Conservation (phyloP, 2,797 vertebrate genomes). For the Oryzias dopingdopingensis region DNA sequence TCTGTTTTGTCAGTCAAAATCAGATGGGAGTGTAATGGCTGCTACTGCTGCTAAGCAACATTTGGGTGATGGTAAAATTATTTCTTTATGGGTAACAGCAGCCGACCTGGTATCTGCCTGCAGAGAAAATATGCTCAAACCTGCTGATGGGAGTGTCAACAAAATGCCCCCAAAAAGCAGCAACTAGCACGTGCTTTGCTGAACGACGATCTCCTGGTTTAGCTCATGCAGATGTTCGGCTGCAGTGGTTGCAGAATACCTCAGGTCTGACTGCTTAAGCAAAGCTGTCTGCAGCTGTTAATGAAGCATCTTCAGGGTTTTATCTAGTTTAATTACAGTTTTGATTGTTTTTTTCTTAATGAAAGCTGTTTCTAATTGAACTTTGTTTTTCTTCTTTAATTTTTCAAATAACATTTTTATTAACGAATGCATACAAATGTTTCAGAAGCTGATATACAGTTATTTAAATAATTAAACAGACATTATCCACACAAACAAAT, state of each 20-base stretch:
- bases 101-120: conserved; percentile 16
- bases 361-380: no score
- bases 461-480: conserved; percentile 11
- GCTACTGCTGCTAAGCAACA: conserved; percentile 31
- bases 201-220: no score
- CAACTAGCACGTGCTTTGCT: no score
- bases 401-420: no score
- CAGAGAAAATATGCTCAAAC: conserved; percentile 13
- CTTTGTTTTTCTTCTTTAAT: no score
- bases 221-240: no score
- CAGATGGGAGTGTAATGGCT: conserved; percentile 35
- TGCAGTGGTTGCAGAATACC: no score
- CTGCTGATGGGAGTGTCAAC: conserved; percentile 17
- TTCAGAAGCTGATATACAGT: background rate
- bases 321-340: no score
- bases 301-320: no score
- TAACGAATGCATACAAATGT: background rate
- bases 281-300: no score
- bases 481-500: conserved; percentile 17
- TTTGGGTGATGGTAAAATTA: conserved; percentile 27
- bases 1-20: conserved; percentile 38
- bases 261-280: no score
- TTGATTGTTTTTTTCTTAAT: no score
- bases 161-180: conserved; percentile 1
- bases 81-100: conserved; percentile 35